Evolutionary conservation across 1,140 invertebrate species (phyloP), one percentile per base, ranked within the genome.

Genomic region (Aphaenogaster rudis): DNA sequence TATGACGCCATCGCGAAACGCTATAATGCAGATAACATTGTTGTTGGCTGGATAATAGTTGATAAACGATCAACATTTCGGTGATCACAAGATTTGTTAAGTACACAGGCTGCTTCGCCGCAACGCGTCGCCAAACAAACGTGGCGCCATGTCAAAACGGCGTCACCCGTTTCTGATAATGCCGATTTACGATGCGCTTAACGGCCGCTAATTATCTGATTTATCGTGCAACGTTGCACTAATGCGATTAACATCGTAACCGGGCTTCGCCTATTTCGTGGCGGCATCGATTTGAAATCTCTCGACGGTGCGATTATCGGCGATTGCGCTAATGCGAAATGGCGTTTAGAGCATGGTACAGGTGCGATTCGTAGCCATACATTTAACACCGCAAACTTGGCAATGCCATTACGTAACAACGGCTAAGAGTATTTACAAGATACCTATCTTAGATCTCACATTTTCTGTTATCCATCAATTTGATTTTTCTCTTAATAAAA

Each of bases 151-250:
- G 80, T 91, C 89, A 86, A 90, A 91, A 91, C 72, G 89, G 3
- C 72, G 86, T 88, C 87, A 86, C 71, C 69, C 81, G 89, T 86
- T 91, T 88, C 86, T 91, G 88, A 90, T 92, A 94, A 94, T 93
- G 91, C 92, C 92, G 90, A 94, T 94, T 94, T 94, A 94, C 93
- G 92, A 92, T 91, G 91, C 88, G 93, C 89, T 92, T 91, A 92
- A 85, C 86, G 86, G 89, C 91, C 92, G 91, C 92, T 94, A 94
- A 94, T 94, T 94, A 92, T 93, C 91, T 94, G 93, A 94, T 94
- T 94, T 94, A 94, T 94, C 91, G 91, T 71, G 67, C 91, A 90
- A 92, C 80, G 71, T 82, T 63, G 69, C 91, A 90, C 90, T 93
- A 93, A 93, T 94, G 88, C 88, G 92, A 93, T 94, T 93, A 94